Base-by-base conservation (phyloP, 2,797 vertebrate species). In the Sebastes cheni region DNA sequence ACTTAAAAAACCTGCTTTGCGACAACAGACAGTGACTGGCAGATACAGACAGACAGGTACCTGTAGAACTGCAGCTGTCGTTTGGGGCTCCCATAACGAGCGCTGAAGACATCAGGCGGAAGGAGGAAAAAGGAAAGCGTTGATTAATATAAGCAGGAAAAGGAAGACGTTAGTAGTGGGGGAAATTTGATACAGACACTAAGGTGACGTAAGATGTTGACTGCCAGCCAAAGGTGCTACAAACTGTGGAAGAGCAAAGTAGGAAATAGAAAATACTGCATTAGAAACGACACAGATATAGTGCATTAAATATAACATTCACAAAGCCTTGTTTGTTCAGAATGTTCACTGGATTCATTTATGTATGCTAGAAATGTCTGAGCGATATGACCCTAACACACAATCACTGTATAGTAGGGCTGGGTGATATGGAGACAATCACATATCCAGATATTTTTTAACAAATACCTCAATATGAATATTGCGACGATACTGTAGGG, bases 51-150 rank as follows among this genome's bases (percentile, higher is more conserved):
- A 90, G 86, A 90, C 64, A 66, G 81, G 96, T 99, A 99, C 98
- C 98, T 99, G 98, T 99, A 99, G 94, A 99, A 99, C 96, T 99
- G 98, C 94, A 99, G 97, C 95, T 99, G 98, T 82, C 98, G 97
- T 96, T 99, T 99, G 95, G 98, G 98, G 94, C 98, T 99, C 96
- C 98, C 98, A 92, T 99, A 99, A 89, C 98, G 98, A 92, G 98
- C 97, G 74, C 98, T 99, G 96, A 95, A 94, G 96, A 93, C 81
- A 96, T 94, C 94, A 86, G 89, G 86, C 93, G 86, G 93, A 83
- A 96, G 93, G 89, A 95, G 93, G 91, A 91, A 77, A 92, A 72
- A 90, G 83, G 79, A 91, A 83, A 92, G 87, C 60, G 73, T 83
- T 42, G 46, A 81, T 91, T 92, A 90, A 84, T 75, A 72, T 34